phyloP scores from a whole-genome alignment of 1,140 invertebrate genomes.

The Centruroides sculpturatus region DNA sequence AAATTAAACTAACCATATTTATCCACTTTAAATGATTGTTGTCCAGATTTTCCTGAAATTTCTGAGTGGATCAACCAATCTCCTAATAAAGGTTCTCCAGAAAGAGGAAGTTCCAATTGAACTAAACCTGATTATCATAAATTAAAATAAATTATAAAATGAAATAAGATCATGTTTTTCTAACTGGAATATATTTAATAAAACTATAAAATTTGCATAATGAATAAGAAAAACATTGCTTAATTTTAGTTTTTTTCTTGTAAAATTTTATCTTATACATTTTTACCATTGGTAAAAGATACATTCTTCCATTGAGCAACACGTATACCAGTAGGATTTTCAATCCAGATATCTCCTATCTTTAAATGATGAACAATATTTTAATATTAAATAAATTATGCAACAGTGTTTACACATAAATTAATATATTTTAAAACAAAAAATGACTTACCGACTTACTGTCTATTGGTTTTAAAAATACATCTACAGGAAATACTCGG shows the following conservation, averaged over 20 bases:
- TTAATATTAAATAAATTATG: not conserved
- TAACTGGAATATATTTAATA: too few species aligned
- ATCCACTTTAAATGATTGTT: constrained; percentile 3
- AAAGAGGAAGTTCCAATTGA: constrained; percentile 38
- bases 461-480: constrained; percentile 32
- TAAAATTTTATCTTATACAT: too few species aligned
- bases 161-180: too few species aligned
- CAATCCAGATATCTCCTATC: constrained; percentile 42
- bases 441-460: not conserved
- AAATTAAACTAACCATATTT: constrained; percentile 6
- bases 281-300: constrained; percentile 19
- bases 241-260: too few species aligned
- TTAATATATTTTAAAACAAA: not conserved
- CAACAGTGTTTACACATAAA: too few species aligned
- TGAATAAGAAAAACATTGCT: too few species aligned
- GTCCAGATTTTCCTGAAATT: not conserved
- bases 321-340: constrained; percentile 40
- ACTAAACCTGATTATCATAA: constrained; percentile 29
- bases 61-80: not conserved
- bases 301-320: constrained; percentile 44
- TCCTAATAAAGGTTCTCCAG: constrained; percentile 32
- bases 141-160: not conserved
- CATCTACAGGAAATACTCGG: constrained; percentile 35
- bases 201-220: too few species aligned
- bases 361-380: constrained; percentile 20